A percentile compares a stretch with the other conserved stretches of the same genome.
These are phyloP conservation scores for Leptogaster cylindrica DNA, from an alignment of 2,888 invertebrate genomes.

Conservation along the genomic window DNA sequence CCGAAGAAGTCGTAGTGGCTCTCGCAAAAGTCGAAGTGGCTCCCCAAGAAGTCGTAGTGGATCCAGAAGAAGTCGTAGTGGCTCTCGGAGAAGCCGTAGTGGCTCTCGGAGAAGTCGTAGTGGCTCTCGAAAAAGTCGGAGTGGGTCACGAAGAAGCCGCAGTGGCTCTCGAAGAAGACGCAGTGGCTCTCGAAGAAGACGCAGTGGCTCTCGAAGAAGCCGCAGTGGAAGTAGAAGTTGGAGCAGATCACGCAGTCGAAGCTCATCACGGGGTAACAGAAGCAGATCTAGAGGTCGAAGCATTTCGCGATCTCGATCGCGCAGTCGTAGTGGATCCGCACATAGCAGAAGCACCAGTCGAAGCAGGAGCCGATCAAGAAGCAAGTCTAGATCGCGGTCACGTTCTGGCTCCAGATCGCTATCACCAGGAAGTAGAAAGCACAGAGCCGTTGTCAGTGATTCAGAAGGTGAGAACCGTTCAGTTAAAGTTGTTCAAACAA, in stretches of 20 bases:
- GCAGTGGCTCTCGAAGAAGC: neutral
- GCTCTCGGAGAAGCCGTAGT: conserved; percentile 52
- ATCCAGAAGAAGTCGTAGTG: conserved; percentile 53
- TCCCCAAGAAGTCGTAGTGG: conserved; percentile 47
- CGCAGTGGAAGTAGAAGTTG: conserved; percentile 43
- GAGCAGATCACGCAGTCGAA: conserved; percentile 50
- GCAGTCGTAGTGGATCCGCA: conserved; percentile 43
- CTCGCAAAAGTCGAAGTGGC: conserved; percentile 48
- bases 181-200: conserved; percentile 23
- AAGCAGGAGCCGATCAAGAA: neutral
- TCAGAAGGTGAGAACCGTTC: conserved; percentile 64
- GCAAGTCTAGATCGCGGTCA: conserved; percentile 48
- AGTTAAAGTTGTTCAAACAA: conserved; percentile 51
- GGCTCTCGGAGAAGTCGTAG: conserved; percentile 48
- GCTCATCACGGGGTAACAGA: conserved; percentile 48
- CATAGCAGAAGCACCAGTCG: neutral
- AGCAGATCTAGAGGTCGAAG: conserved; percentile 48
- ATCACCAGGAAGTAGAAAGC: conserved; percentile 54
- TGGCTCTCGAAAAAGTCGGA: conserved; percentile 50
- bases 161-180: conserved; percentile 48
- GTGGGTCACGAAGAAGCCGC: conserved; percentile 52
- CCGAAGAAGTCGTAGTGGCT: conserved; percentile 51
- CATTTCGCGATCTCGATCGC: conserved; percentile 40
- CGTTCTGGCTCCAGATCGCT: conserved; percentile 50
- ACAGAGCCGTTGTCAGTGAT: conserved; percentile 64